Percentiles rank a stretch among this genome's conserved stretches.
Conservation (phyloP, 2,888 invertebrate genomes). For the Heliconius hortense region DNA sequence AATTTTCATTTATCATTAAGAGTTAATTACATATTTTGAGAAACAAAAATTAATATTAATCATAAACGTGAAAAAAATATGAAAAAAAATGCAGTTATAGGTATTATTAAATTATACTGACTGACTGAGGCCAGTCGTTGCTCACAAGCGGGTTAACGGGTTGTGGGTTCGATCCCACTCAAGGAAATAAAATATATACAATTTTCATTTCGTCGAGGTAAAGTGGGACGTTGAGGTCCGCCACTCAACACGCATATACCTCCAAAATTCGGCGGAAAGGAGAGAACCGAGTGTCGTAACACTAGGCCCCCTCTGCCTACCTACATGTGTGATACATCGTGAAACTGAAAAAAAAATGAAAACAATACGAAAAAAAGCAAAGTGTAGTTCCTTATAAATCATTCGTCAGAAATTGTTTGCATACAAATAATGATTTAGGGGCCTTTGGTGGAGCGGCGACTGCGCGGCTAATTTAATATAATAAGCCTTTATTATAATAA, state of each 20-base stretch:
- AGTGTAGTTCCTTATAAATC: constrained; percentile 40
- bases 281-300: too few relatives aligned
- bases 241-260: too few relatives aligned
- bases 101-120: too few relatives aligned
- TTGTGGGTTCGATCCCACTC: too few relatives aligned
- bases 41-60: constrained; percentile 33
- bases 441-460: constrained; percentile 27
- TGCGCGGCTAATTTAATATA: constrained; percentile 23
- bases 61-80: constrained; percentile 33
- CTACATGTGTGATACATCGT: too few relatives aligned
- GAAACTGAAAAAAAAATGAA: constrained; percentile 15
- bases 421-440: constrained; percentile 39
- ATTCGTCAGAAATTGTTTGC: constrained; percentile 41
- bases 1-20: constrained; percentile 33
- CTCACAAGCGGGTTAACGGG: too few relatives aligned
- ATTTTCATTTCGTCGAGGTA: too few relatives aligned
- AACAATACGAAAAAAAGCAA: constrained; percentile 30
- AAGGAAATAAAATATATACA: too few relatives aligned
- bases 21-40: constrained; percentile 34
- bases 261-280: too few relatives aligned
- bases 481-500: constrained; percentile 27
- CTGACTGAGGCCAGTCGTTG: too few relatives aligned
- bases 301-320: too few relatives aligned
- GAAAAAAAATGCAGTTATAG: constrained; percentile 26
- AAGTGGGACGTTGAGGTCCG: too few relatives aligned